Evolutionary conservation across 2,113 vertebrate species (phyloP).

Genomic region (Myanophis thanlyinensis): DNA sequence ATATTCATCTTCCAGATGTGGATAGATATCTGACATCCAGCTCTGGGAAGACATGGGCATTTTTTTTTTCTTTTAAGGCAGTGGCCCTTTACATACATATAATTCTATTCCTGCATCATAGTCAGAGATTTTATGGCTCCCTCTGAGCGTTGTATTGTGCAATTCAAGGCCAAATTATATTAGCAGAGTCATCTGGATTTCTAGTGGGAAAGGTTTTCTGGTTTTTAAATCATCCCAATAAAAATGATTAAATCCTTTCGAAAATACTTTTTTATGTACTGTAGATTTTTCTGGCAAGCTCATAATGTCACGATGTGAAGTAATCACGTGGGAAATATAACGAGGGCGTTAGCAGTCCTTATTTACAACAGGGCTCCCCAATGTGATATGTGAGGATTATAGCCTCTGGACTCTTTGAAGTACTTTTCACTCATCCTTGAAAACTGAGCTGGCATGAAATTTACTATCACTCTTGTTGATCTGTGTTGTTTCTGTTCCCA

Average conservation of each 20-base stretch:
- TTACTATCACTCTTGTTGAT: background rate
- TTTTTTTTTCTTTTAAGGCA: background rate
- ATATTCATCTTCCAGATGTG: background rate
- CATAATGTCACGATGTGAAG: background rate
- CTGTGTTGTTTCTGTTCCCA: background rate
- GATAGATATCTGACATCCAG: background rate
- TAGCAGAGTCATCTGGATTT: constrained; percentile 34
- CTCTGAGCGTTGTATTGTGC: background rate
- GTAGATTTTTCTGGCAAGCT: constrained; percentile 25
- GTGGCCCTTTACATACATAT: background rate
- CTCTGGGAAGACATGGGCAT: background rate
- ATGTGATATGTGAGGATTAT: background rate
- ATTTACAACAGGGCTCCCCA: background rate
- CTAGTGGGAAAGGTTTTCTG: constrained; percentile 1
- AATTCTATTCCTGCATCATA: background rate
- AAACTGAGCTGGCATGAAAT: background rate
- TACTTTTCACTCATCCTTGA: background rate
- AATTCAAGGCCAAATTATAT: background rate
- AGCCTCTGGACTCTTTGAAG: background rate
- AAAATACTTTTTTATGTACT: constrained; percentile 23
- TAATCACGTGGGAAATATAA: background rate
- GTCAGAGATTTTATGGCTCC: background rate
- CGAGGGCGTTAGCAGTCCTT: background rate
- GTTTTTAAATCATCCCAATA: constrained; percentile 10
- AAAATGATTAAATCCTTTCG: constrained; percentile 33